These are phyloP conservation scores for Selene dorsalis DNA, from an alignment of 2,797 vertebrate genomes.

Conservation along the genomic window DNA sequence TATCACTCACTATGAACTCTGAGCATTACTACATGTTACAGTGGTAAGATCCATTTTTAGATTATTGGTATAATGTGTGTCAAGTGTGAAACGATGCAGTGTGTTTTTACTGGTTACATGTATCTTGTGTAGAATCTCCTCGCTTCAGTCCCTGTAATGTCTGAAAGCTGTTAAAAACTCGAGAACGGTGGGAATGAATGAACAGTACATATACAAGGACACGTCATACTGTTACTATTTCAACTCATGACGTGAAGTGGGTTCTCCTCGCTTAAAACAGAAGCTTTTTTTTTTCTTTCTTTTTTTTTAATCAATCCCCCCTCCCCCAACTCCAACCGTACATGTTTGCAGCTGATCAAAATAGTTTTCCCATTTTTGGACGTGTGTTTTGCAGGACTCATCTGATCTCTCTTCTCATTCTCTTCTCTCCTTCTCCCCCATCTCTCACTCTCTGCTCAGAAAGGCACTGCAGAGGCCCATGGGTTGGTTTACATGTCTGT, in stretches of 20 bases:
- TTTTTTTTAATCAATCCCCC: conserved; percentile 42
- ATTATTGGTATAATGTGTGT: not conserved
- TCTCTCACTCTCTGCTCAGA: conserved; percentile 57
- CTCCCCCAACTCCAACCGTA: conserved; percentile 52
- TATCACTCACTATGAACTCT: conserved; percentile 18
- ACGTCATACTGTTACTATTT: conserved; percentile 54
- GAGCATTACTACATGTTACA: conserved; percentile 1
- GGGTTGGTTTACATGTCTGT: conserved; percentile 71
- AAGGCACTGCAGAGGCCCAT: conserved; percentile 54
- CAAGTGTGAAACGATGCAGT: conserved; percentile 5
- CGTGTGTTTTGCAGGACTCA: conserved; percentile 77
- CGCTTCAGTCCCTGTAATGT: not conserved
- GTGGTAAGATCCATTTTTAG: not conserved
- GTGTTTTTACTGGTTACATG: not conserved
- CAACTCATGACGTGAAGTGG: conserved; percentile 12
- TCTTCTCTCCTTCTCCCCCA: conserved; percentile 31
- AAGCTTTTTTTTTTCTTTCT: conserved; percentile 26
- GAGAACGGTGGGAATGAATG: conserved; percentile 42
- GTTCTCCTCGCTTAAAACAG: conserved; percentile 60
- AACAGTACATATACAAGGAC: conserved; percentile 10
- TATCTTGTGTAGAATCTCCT: not conserved
- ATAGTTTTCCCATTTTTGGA: conserved; percentile 92
- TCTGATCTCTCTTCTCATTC: conserved; percentile 69
- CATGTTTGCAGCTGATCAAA: conserved; percentile 77
- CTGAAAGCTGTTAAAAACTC: not conserved